Evolutionary conservation across 2,797 vertebrate species (phyloP).

Genomic region (Mus spretus): DNA sequence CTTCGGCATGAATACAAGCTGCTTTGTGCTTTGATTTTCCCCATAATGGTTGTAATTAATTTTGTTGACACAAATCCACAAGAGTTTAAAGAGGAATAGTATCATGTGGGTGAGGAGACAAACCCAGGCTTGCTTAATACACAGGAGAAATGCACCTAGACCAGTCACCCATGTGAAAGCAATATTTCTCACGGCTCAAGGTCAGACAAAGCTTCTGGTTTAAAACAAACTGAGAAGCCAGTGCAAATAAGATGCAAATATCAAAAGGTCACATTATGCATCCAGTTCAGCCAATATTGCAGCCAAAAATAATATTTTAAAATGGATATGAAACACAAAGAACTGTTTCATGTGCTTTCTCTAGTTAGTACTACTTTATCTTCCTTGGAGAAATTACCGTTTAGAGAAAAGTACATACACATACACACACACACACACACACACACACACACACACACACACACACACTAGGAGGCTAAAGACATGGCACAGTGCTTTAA

Average conservation of each 20-base stretch:
- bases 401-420: neutral
- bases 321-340: slow-evolving; percentile 65
- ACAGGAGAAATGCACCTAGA: slow-evolving; percentile 53
- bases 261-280: slow-evolving; percentile 10
- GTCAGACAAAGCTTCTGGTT: slow-evolving; percentile 64
- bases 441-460: too few relatives aligned
- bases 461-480: neutral
- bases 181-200: slow-evolving; percentile 70
- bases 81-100: slow-evolving; percentile 54
- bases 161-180: slow-evolving; percentile 64
- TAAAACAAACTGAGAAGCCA: slow-evolving; percentile 59
- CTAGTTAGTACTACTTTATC: slow-evolving; percentile 9
- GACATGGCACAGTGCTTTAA: too few relatives aligned
- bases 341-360: slow-evolving; percentile 41
- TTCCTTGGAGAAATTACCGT: slow-evolving; percentile 19
- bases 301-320: slow-evolving; percentile 67
- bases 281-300: slow-evolving; percentile 70
- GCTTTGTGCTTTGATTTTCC: slow-evolving; percentile 61
- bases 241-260: slow-evolving; percentile 9
- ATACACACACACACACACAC: neutral
- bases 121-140: slow-evolving; percentile 19
- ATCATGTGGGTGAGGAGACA: slow-evolving; percentile 54
- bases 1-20: slow-evolving; percentile 32
- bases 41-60: slow-evolving; percentile 70
- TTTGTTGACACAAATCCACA: slow-evolving; percentile 71